Evolutionary conservation across 1,140 invertebrate genomes (phyloP).

Genomic region (Meloidogyne hapla): DNA sequence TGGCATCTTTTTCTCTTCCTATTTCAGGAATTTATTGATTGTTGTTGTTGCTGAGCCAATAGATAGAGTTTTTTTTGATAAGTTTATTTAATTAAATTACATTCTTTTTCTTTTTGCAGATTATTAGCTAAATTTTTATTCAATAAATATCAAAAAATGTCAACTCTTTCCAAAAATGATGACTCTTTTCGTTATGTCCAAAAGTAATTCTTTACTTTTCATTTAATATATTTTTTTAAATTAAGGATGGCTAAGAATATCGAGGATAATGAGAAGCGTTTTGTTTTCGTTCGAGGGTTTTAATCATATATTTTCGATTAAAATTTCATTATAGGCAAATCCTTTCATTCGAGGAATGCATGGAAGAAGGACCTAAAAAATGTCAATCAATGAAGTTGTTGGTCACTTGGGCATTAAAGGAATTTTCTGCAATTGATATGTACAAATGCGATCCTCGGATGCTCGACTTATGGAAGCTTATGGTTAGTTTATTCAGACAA

Average conservation of each 20-base stretch:
- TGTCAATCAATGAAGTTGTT: not conserved
- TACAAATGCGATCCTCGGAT: constrained; percentile 29
- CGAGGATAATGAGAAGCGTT: not conserved
- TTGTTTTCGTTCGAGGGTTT: not conserved
- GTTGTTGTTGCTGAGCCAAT: too few relatives aligned
- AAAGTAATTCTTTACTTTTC: not conserved
- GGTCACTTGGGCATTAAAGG: constrained; percentile 20
- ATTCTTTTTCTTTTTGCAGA: too few relatives aligned
- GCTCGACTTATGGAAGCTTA: constrained; percentile 33
- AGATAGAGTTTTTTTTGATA: too few relatives aligned
- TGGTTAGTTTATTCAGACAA: too few relatives aligned
- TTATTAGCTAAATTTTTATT: too few relatives aligned
- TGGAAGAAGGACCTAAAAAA: not conserved
- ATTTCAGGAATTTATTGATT: too few relatives aligned
- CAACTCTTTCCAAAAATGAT: not conserved
- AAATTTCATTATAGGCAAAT: not conserved
- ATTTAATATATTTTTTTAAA: not conserved
- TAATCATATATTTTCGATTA: too few relatives aligned
- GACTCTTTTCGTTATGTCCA: not conserved
- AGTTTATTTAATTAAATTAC: too few relatives aligned
- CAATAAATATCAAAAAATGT: not conserved
- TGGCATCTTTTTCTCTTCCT: too few relatives aligned
- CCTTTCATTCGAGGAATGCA: not conserved
- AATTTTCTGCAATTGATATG: constrained; percentile 20
- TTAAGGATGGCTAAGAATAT: not conserved